phyloP scores from a whole-genome alignment of 2,888 invertebrate genomes.

The Drosophila prolongata region DNA sequence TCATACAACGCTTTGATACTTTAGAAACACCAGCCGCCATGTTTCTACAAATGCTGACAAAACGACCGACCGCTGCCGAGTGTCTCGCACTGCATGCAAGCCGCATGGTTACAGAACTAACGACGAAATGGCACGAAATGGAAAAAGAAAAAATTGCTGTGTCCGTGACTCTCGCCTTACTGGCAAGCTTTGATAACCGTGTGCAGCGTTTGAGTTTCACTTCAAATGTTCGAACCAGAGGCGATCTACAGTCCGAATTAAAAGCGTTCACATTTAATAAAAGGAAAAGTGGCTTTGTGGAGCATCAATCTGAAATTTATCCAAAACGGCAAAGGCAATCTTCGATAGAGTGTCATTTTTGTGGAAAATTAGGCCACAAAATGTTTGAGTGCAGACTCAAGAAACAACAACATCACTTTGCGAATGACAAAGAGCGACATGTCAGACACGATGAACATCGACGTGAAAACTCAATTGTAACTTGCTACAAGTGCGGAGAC shows the following conservation, averaged over 20 bases:
- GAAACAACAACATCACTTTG: not conserved
- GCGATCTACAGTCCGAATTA: not conserved
- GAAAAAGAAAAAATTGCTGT: not conserved
- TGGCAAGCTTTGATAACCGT: conserved; percentile 1
- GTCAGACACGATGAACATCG: not conserved
- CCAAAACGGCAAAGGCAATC: not conserved
- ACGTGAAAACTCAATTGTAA: not conserved
- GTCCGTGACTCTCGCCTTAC: not conserved
- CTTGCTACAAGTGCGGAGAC: not conserved
- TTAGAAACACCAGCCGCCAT: conserved; percentile 14
- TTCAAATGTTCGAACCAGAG: not conserved
- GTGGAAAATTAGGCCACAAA: not conserved
- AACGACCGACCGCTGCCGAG: conserved; percentile 26
- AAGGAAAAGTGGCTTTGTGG: not conserved
- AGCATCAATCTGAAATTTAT: not conserved
- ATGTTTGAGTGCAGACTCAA: not conserved
- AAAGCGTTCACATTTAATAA: not conserved
- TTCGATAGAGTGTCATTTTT: not conserved
- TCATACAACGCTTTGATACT: not conserved
- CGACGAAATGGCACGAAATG: conserved; percentile 4
- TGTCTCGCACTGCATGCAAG: not conserved
- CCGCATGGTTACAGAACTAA: conserved; percentile 5
- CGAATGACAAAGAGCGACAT: not conserved
- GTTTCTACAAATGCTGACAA: conserved; percentile 21
- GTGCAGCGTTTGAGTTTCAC: not conserved